These are phyloP conservation scores for Agrochola litura DNA, from an alignment of 2,888 invertebrate species.

Conservation along the genomic window DNA sequence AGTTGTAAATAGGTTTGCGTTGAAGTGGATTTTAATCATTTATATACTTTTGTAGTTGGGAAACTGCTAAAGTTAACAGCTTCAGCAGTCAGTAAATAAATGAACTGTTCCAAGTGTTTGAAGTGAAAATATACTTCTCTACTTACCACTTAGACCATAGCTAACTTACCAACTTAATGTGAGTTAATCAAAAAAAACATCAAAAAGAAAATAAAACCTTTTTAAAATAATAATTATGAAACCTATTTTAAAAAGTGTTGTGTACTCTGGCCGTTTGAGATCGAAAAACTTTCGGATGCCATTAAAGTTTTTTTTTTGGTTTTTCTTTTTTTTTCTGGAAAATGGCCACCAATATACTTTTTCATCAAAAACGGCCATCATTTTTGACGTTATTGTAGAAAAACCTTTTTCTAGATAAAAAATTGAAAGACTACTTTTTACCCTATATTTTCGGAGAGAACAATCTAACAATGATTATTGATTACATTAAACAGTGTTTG, in stretches of 20 bases:
- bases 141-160: no score
- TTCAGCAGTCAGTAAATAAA: no score
- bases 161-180: no score
- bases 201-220: not conserved
- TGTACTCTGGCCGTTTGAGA: not conserved
- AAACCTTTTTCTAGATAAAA: constrained; percentile 1
- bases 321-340: not conserved
- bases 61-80: not conserved
- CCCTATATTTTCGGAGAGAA: not conserved
- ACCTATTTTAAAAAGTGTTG: not conserved
- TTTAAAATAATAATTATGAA: not conserved
- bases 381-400: not conserved
- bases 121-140: no score
- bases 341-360: not conserved
- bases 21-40: constrained; percentile 23
- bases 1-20: constrained; percentile 19
- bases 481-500: no score
- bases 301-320: not conserved
- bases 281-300: constrained; percentile 2
- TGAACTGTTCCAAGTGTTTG: no score
- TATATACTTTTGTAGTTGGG: constrained; percentile 1
- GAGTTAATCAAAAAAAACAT: not conserved
- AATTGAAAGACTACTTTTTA: not conserved
- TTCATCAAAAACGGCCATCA: not conserved
- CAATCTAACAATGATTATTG: no score